These are phyloP conservation scores for Cheilosia variabilis DNA, from an alignment of 2,888 invertebrate genomes.

Conservation along the genomic window DNA sequence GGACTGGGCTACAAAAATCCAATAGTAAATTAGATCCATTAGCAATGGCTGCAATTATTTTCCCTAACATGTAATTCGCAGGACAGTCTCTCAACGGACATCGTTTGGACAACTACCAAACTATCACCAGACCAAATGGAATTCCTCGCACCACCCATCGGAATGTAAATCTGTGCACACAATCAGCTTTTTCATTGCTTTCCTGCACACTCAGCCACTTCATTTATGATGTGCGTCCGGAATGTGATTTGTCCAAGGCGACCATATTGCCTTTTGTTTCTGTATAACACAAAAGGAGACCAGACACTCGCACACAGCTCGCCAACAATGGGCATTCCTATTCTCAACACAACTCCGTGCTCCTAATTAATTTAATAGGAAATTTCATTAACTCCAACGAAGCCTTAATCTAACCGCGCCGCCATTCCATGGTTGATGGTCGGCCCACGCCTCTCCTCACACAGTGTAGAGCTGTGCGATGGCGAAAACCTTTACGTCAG, in stretches of 20 bases:
- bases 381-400: slow-evolving; percentile 54
- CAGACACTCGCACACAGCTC: background rate
- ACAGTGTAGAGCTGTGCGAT: background rate
- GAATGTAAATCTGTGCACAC: slow-evolving; percentile 27
- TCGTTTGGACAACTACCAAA: no score
- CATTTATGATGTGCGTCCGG: slow-evolving; percentile 32
- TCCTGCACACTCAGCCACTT: background rate
- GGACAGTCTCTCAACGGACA: no score
- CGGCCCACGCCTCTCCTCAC: background rate
- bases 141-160: background rate
- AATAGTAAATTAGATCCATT: no score
- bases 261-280: slow-evolving; percentile 8
- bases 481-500: slow-evolving; percentile 8
- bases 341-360: slow-evolving; percentile 8
- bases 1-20: no score
- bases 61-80: no score
- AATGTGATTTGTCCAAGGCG: slow-evolving; percentile 17
- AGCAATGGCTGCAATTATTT: no score
- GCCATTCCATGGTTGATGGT: slow-evolving; percentile 4
- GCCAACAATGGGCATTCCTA: background rate
- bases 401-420: slow-evolving; percentile 38
- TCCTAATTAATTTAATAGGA: slow-evolving; percentile 59
- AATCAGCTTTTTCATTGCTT: slow-evolving; percentile 11
- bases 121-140: no score
- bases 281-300: slow-evolving; percentile 16